Evolutionary conservation across 2,113 vertebrate genomes (phyloP), one percentile per base, ranked within the genome.

Genomic region (Halcyon malimbica): DNA sequence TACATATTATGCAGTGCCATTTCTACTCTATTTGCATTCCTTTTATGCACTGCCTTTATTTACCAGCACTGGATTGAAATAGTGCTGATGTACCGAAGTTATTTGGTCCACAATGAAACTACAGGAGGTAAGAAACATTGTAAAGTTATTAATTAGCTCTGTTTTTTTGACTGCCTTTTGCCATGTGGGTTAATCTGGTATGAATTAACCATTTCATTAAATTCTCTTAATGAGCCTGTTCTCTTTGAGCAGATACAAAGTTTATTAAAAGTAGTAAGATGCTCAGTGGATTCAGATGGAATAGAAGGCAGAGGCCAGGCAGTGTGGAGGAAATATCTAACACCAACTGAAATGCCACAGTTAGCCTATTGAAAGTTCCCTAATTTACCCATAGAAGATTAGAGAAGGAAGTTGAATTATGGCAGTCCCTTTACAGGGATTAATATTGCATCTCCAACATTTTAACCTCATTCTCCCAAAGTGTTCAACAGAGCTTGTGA

Each of bases 61-160:
- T 98, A 97, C 78, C 69, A 92, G 37, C 96, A 98, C 93, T 98
- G 99, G 98, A 95, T 99, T 74, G 99, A 99, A 97, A 89, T 99
- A 42, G 93, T 98, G 73, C 95, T 99, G 28, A 95, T 99, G 33
- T 99, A 97, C 96, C 97, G 97, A 93, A 98, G 97, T 90, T 97
- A 97, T 80, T 64, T 97, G 70, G 96, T 75, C 83, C 94, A 87
- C 88, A 97, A 92, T 8, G 96, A 98, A 93, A 95, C 78, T 2
- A 59, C 93, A 6, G 80, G 53, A 90, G 99, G 99, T 99, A 94
- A 98, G 98, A 81, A 35, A 26, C 17, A 14, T 71, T 62, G 29
- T 29, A 19, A 17, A 51, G 33, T 48, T 48, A 37, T 18, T 54
- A 37, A 37, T 93, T 74, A 90, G 37, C 11, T 79, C 24, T 14